Percentiles rank a stretch among this genome's conserved stretches.
Conservation (phyloP, 2,113 vertebrate genomes). For the Scophthalmus maximus region DNA sequence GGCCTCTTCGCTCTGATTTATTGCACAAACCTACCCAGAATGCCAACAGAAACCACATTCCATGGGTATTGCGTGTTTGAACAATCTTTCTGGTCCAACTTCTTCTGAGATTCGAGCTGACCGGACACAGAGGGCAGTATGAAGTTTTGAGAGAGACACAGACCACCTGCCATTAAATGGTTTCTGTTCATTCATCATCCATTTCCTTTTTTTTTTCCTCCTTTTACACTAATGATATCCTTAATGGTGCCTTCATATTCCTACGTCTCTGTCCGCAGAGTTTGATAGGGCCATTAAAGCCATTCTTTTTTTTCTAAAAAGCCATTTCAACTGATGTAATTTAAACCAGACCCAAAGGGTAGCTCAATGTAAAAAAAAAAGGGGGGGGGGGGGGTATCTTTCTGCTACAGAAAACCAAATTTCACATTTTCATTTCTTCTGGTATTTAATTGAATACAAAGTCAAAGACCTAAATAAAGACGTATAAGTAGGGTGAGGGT, state of each 20-base stretch:
- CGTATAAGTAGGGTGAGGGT: background rate
- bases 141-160: background rate
- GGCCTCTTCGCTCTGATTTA: conserved; percentile 44
- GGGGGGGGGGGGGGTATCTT: too few relatives aligned
- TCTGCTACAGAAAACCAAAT: background rate
- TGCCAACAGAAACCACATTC: conserved; percentile 17
- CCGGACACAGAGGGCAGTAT: background rate
- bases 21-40: conserved; percentile 9
- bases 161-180: background rate
- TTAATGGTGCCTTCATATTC: conserved; percentile 27
- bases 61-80: conserved; percentile 4
- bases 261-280: conserved; percentile 22
- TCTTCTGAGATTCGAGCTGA: conserved; percentile 4
- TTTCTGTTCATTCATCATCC: conserved; percentile 16
- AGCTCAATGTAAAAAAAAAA: conserved; percentile 9
- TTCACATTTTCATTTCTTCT: background rate
- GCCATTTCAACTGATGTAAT: conserved; percentile 40
- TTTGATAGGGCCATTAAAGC: conserved; percentile 29
- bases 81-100: background rate
- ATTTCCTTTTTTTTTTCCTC: background rate
- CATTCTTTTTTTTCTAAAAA: conserved; percentile 40
- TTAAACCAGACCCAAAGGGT: conserved; percentile 38
- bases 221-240: conserved; percentile 13
- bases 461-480: background rate
- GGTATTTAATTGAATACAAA: background rate